Evolutionary conservation across 2,888 invertebrate species (phyloP).

Genomic region (Drosophila austrosaltans): DNA sequence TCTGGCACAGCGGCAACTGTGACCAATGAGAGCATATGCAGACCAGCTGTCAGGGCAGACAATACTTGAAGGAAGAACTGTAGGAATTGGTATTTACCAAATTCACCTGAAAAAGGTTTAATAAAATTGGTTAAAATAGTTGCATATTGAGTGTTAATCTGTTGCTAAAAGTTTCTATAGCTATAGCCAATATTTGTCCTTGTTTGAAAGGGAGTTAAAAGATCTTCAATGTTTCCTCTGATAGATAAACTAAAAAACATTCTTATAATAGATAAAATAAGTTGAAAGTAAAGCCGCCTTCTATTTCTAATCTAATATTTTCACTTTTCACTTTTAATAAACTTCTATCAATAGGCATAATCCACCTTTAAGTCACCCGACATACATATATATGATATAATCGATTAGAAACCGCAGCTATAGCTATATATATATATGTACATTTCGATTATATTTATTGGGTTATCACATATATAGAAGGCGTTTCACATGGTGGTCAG

Average conservation of each 20-base stretch:
- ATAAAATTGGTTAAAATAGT: background rate
- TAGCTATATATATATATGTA: background rate
- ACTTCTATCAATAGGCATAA: constrained; percentile 7
- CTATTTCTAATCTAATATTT: background rate
- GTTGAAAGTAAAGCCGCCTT: background rate
- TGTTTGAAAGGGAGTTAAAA: no score
- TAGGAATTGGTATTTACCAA: constrained; percentile 91
- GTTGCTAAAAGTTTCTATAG: no score
- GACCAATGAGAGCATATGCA: constrained; percentile 91
- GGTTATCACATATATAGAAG: constrained; percentile 30
- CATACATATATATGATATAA: background rate
- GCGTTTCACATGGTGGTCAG: constrained; percentile 12
- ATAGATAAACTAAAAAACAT: background rate
- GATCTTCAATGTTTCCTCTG: no score
- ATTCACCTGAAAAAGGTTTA: constrained; percentile 87
- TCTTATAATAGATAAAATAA: background rate
- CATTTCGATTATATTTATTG: constrained; percentile 26
- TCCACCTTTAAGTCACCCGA: background rate
- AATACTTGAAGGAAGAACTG: constrained; percentile 91
- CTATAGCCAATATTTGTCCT: no score
- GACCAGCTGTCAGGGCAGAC: constrained; percentile 90
- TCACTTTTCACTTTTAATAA: background rate
- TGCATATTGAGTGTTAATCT: no score
- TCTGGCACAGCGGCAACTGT: constrained; percentile 92
- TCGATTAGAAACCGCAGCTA: background rate